Evolutionary conservation across 2,888 invertebrate species (phyloP), one percentile per base, ranked within the genome.

Genomic region (Drosophila testacea): DNA sequence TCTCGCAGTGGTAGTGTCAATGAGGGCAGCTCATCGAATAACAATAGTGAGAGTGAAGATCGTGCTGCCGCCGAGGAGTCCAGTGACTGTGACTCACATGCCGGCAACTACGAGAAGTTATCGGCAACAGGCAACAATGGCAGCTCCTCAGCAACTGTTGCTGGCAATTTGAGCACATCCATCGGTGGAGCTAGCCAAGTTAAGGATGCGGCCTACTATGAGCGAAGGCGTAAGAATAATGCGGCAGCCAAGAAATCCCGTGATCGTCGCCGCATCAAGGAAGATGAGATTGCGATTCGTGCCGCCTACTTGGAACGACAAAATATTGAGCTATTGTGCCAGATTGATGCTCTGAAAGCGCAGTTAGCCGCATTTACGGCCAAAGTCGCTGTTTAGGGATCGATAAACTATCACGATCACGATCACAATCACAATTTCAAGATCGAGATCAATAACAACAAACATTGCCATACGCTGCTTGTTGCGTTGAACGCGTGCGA

Each of bases 241-340:
- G 97, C 96, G 73, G 98, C 99, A 0, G 99, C 99, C 0, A 99
- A 99, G 92, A 94, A 98, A 80, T 98, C 98, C 0, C 94, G 99
- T 4, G 98, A 99, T 88, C 95, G 97, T 0, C 94, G 99, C 66
- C 94, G 98, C 81, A 95, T 96, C 46, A 97, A 98, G 84, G 98
- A 99, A 91, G 97, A 98, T 79, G 97, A 98, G 83, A 95, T 98
- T 55, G 97, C 98, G 0, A 96, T 98, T 42, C 94, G 97, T 65
- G 97, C 97, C 0, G 96, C 97, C 0, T 96, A 95, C 83, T 93
- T 98, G 22, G 97, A 98, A 91, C 96, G 96, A 81, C 97, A 98
- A 92, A 96, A 97, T 92, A 93, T 96, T n/a, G 95, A 96, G 90
- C 92, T 98, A 27, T 94, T 95, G 60, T 95, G 95, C 59, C 95